A percentile compares a stretch with the other conserved stretches of the same genome.
Evolutionary conservation across 1,140 invertebrate genomes (phyloP).

Genomic region (Euschistus heros): DNA sequence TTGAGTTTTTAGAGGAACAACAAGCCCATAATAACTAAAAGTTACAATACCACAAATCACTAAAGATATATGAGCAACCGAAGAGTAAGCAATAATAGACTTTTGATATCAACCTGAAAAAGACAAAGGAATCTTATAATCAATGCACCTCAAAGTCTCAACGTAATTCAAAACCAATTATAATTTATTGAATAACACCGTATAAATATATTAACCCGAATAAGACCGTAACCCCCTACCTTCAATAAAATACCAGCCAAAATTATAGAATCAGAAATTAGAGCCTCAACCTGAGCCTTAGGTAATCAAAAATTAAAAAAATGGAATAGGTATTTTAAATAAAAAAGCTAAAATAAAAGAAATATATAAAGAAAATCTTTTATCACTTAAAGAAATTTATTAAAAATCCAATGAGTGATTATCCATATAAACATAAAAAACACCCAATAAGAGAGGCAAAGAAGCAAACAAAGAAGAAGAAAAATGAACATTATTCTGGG

Average conservation of each 20-base stretch:
- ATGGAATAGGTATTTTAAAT: too few species aligned
- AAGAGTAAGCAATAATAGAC: slow-evolving; percentile 51
- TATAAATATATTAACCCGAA: slow-evolving; percentile 42
- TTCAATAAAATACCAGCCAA: too few species aligned
- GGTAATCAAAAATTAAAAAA: too few species aligned
- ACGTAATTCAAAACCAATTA: slow-evolving; percentile 38
- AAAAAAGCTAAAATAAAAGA: too few species aligned
- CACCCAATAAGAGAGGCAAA: slow-evolving; percentile 45
- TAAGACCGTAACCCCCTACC: slow-evolving; percentile 51
- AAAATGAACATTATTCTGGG: too few species aligned
- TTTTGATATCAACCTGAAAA: slow-evolving; percentile 49
- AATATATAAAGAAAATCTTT: slow-evolving; percentile 41
- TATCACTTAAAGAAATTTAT: slow-evolving; percentile 37
- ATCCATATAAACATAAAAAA: slow-evolving; percentile 41
- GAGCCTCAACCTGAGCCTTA: too few species aligned
- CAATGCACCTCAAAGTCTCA: slow-evolving; percentile 45
- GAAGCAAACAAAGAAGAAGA: slow-evolving; percentile 51
- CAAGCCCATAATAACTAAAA: slow-evolving; percentile 39
- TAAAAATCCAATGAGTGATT: slow-evolving; percentile 37
- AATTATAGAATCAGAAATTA: too few species aligned
- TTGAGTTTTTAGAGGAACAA: slow-evolving; percentile 10
- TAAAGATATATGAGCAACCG: slow-evolving; percentile 46
- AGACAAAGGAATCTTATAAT: slow-evolving; percentile 50
- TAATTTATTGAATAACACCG: slow-evolving; percentile 35
- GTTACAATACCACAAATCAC: slow-evolving; percentile 40